Evolutionary conservation across 2,797 vertebrate species (phyloP).

Genomic region (Rhinogobio ventralis): DNA sequence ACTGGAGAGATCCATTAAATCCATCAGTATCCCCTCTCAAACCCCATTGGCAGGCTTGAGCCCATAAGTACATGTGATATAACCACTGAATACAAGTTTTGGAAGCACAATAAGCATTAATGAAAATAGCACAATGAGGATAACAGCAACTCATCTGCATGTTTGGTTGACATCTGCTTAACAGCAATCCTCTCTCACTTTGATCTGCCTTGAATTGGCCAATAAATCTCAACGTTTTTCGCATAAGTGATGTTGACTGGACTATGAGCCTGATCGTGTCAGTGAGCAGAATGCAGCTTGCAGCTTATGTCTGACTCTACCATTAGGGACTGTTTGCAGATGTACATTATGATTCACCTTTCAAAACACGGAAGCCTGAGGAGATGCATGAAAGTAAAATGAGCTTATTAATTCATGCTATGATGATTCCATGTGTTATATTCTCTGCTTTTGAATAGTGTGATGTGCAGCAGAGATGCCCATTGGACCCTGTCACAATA

Average conservation of each 20-base stretch:
- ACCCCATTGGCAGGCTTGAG: slow-evolving; percentile 36
- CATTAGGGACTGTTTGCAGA: slow-evolving; percentile 14
- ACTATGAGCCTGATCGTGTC: neutral
- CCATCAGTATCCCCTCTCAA: slow-evolving; percentile 49
- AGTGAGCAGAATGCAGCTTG: neutral
- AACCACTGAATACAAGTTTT: slow-evolving; percentile 41
- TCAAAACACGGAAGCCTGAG: slow-evolving; percentile 11
- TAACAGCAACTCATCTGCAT: slow-evolving; percentile 1
- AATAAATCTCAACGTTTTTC: neutral
- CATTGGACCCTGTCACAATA: neutral
- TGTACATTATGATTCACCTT: slow-evolving; percentile 29
- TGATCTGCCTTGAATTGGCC: neutral
- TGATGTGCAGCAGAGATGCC: neutral
- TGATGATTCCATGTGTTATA: slow-evolving; percentile 19
- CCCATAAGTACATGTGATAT: slow-evolving; percentile 45
- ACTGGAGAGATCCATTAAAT: slow-evolving; percentile 25
- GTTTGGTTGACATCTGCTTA: slow-evolving; percentile 21
- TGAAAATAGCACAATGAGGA: slow-evolving; percentile 29
- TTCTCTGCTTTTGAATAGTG: neutral
- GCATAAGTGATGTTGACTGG: neutral
- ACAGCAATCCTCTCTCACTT: neutral
- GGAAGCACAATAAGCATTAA: slow-evolving; percentile 16
- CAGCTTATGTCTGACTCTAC: neutral
- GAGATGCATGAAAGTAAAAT: slow-evolving; percentile 26
- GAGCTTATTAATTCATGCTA: slow-evolving; percentile 16